Evolutionary conservation across 1,140 invertebrate genomes (phyloP).

Genomic region (Atta texana): DNA sequence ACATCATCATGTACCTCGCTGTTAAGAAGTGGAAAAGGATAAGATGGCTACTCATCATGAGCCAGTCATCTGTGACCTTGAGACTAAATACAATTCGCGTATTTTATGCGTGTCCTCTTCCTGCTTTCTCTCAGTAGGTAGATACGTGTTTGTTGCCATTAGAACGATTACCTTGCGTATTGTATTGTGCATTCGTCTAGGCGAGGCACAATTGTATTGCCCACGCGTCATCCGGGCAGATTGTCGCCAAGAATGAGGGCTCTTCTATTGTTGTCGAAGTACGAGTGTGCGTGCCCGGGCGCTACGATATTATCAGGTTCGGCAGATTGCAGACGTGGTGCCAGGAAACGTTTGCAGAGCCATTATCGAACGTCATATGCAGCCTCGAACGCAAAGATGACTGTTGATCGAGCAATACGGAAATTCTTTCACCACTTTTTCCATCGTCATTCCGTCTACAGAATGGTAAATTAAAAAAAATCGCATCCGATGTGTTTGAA

Average conservation of each 20-base stretch:
- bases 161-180: conserved; percentile 49
- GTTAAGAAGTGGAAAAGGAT: neutral
- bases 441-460: neutral
- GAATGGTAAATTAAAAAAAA: conserved; percentile 22
- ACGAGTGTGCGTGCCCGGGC: conserved; percentile 65
- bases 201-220: conserved; percentile 78
- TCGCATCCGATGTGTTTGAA: neutral
- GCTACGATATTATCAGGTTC: conserved; percentile 76
- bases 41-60: conserved; percentile 21
- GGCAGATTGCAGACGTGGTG: conserved; percentile 78
- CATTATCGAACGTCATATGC: conserved; percentile 75
- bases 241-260: conserved; percentile 72
- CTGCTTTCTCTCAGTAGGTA: conserved; percentile 13
- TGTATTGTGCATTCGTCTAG: conserved; percentile 80
- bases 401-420: conserved; percentile 60
- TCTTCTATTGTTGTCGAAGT: conserved; percentile 67
- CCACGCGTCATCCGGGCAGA: conserved; percentile 77
- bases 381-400: conserved; percentile 77
- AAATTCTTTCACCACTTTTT: conserved; percentile 33
- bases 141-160: conserved; percentile 48
- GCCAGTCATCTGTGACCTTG: conserved; percentile 67
- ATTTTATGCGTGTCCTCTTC: conserved; percentile 38
- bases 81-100: conserved; percentile 19
- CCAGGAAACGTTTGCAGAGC: conserved; percentile 76
- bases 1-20: neutral